phyloP scores from a whole-genome alignment of 1,140 invertebrate genomes.

The Hylaeus volcanicus region DNA sequence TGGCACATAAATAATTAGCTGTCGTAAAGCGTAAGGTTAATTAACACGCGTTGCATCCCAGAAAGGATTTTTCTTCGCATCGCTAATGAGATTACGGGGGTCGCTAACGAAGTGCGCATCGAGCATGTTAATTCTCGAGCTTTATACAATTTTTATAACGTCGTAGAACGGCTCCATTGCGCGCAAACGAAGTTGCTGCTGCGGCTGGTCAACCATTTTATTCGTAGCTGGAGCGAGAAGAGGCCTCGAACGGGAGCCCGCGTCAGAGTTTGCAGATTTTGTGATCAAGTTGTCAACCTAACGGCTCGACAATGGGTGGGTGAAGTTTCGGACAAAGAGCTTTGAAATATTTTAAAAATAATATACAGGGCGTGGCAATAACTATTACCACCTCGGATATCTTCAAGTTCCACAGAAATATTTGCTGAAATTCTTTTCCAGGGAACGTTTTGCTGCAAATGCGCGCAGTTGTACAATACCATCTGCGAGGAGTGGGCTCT shows the following conservation, averaged over 20 bases:
- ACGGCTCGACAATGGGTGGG: conserved; percentile 28
- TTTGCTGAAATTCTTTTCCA: background rate
- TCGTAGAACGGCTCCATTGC: conserved; percentile 28
- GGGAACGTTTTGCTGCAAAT: conserved; percentile 35
- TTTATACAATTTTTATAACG: conserved; percentile 30
- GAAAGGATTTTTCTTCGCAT: background rate
- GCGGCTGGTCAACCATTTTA: conserved; percentile 52
- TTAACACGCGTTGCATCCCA: too few relatives aligned
- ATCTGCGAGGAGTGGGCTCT: conserved; percentile 31
- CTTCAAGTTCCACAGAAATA: too few relatives aligned
- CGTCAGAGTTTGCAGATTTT: conserved; percentile 46
- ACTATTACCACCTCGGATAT: too few relatives aligned
- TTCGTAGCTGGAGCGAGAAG: conserved; percentile 45
- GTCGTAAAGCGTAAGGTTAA: too few relatives aligned
- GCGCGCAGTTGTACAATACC: conserved; percentile 11
- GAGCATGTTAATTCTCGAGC: background rate
- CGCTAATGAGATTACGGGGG: conserved; percentile 7
- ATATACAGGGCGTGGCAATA: too few relatives aligned
- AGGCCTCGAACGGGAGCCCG: background rate
- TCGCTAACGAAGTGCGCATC: conserved; percentile 13
- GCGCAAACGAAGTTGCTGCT: conserved; percentile 27
- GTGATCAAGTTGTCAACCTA: conserved; percentile 27
- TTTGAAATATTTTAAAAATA: too few relatives aligned
- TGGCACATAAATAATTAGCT: background rate
- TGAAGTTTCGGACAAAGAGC: background rate